Conservation (phyloP, 2,888 invertebrate species). For the Pyralis farinalis region DNA sequence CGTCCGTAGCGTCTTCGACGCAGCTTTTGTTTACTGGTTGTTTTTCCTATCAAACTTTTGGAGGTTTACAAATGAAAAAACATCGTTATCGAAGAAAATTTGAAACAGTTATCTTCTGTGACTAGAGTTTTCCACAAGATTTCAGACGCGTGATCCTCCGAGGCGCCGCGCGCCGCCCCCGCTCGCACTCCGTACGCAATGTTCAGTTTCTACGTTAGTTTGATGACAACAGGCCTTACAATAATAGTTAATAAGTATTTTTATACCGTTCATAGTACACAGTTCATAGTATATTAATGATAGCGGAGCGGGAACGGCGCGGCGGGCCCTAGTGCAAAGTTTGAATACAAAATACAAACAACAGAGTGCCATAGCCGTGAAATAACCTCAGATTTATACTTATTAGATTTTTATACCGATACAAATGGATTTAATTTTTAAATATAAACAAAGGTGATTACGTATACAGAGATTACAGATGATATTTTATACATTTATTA, state of each 20-base stretch:
- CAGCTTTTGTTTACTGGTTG: conserved; percentile 54
- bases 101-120: conserved; percentile 59
- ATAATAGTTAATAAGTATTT: conserved; percentile 78
- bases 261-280: conserved; percentile 65
- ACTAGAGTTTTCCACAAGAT: conserved; percentile 56
- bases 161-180: conserved; percentile 47
- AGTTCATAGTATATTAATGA: conserved; percentile 37
- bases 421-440: conserved; percentile 82
- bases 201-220: conserved; percentile 28
- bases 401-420: conserved; percentile 81
- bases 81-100: conserved; percentile 65
- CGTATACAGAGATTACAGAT: conserved; percentile 81
- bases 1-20: conserved; percentile 32
- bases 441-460: conserved; percentile 79
- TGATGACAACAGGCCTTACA: conserved; percentile 62
- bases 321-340: conserved; percentile 57
- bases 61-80: conserved; percentile 73
- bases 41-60: conserved; percentile 80
- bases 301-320: conserved; percentile 43
- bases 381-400: conserved; percentile 78
- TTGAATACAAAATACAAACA: conserved; percentile 68
- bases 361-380: conserved; percentile 75
- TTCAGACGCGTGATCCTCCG: conserved; percentile 57
- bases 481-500: conserved; percentile 82
- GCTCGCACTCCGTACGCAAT: conserved; percentile 22